phyloP scores from a whole-genome alignment of 2,888 invertebrate species.

The Caenorhabditis virilis region DNA sequence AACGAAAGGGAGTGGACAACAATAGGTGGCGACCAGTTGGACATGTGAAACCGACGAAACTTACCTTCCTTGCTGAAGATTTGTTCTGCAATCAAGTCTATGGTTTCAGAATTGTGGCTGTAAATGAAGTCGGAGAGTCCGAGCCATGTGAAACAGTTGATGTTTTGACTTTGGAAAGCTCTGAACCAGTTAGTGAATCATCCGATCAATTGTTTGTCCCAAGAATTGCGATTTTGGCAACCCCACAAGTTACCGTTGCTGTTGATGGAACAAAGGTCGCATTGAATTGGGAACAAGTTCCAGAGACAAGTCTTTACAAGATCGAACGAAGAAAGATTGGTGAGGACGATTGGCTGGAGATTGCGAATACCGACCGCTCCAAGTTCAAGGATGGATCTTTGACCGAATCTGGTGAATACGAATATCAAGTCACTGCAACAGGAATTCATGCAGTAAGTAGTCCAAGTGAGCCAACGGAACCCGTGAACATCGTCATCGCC shows the following conservation, averaged over 20 bases:
- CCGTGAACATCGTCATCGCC: constrained; percentile 27
- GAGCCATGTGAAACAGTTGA: constrained; percentile 57
- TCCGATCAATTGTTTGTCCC: constrained; percentile 40
- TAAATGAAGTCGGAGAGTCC: constrained; percentile 61
- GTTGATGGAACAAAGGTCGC: constrained; percentile 48
- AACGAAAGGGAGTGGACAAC: constrained; percentile 56
- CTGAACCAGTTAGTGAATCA: constrained; percentile 34
- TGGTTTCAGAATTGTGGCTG: constrained; percentile 56
- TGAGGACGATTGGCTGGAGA: constrained; percentile 60
- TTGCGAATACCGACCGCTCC: constrained; percentile 56
- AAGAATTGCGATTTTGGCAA: constrained; percentile 42
- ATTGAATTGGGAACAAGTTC: constrained; percentile 44
- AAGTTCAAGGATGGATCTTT: constrained; percentile 61
- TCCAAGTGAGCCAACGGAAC: constrained; percentile 38
- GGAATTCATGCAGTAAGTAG: constrained; percentile 44
- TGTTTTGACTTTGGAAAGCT: constrained; percentile 49
- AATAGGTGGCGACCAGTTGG: constrained; percentile 53
- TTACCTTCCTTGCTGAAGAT: constrained; percentile 48
- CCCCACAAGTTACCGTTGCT: constrained; percentile 38
- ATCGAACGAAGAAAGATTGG: constrained; percentile 36
- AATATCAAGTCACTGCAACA: constrained; percentile 55
- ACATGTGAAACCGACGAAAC: constrained; percentile 30
- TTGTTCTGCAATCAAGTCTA: constrained; percentile 60
- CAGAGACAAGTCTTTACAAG: constrained; percentile 50
- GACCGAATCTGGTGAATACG: constrained; percentile 50